Conservation (phyloP, 37 sponge, comb jelly and placozoan species). For the Ephydatia muelleri region DNA sequence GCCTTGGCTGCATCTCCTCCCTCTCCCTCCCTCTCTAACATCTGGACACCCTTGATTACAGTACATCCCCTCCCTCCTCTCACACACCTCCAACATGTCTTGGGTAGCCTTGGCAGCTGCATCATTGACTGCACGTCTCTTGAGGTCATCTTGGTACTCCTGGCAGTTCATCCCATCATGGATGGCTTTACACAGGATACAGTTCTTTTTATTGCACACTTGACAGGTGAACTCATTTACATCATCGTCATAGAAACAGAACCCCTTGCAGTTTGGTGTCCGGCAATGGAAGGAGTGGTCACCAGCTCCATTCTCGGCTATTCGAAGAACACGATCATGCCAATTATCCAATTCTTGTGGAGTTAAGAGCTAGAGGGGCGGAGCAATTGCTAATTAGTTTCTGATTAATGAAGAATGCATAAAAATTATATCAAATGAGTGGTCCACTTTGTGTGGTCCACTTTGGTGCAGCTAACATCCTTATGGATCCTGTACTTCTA, state of each 20-base stretch:
- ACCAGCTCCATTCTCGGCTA: conserved; percentile 70
- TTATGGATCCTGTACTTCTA: too few species aligned
- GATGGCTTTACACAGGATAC: conserved; percentile 88
- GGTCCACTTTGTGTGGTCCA: too few species aligned
- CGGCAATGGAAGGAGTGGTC: conserved; percentile 82
- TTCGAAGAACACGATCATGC: conserved; percentile 55
- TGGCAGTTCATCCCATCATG: conserved; percentile 93
- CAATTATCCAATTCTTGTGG: conserved; percentile 63
- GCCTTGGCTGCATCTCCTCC: neutral
- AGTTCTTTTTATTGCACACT: conserved; percentile 69
- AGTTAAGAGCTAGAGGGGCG: conserved; percentile 56
- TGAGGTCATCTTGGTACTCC: conserved; percentile 94
- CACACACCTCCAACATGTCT: conserved; percentile 82
- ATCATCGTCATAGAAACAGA: conserved; percentile 94
- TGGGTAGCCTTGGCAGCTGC: conserved; percentile 87
- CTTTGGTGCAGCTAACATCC: too few species aligned
- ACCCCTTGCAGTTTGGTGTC: conserved; percentile 80
- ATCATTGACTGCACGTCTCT: conserved; percentile 86
- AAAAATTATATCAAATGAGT: too few species aligned
- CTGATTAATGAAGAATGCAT: too few species aligned
- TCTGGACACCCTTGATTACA: too few species aligned
- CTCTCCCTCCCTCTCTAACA: neutral
- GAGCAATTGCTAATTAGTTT: too few species aligned
- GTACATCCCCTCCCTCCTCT: neutral
- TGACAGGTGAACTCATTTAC: conserved; percentile 78